A percentile compares a stretch with the other conserved stretches of the same genome.
These are phyloP conservation scores for Acromyrmex charruanus DNA, from an alignment of 1,140 invertebrate species.

Conservation along the genomic window DNA sequence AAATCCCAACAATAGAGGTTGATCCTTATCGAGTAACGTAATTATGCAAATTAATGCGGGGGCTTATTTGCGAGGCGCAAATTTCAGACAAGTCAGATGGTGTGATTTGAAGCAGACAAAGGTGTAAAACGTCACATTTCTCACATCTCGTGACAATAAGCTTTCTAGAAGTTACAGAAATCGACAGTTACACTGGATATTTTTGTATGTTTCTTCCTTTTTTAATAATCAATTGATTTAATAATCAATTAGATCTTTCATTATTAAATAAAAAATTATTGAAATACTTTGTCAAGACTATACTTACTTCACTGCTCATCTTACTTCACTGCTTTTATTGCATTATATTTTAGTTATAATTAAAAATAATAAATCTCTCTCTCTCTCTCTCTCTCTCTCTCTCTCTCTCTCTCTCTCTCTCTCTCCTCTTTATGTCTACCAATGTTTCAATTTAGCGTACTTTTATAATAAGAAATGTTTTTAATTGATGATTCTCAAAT, in stretches of 20 bases:
- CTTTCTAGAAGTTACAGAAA: neutral
- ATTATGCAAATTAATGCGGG: slow-evolving; percentile 51
- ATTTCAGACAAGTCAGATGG: neutral
- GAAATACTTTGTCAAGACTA: neutral
- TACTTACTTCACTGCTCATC: no score
- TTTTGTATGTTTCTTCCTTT: neutral
- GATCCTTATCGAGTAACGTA: slow-evolving; percentile 64
- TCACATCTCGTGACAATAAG: neutral
- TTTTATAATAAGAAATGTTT: neutral
- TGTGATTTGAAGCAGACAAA: slow-evolving; percentile 14
- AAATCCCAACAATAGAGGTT: slow-evolving; percentile 51
- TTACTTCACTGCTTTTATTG: no score
- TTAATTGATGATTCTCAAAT: neutral
- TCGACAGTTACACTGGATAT: neutral
- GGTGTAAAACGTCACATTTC: slow-evolving; percentile 16
- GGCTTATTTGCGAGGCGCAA: neutral
- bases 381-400: no score
- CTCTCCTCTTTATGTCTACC: neutral
- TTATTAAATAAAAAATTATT: neutral
- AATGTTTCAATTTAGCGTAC: neutral
- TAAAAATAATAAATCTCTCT: neutral
- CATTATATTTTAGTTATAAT: no score
- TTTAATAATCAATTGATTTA: neutral
- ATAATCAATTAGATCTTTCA: neutral
- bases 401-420: no score